Evolutionary conservation across 1,140 invertebrate genomes (phyloP).

Genomic region (Parasteatoda tepidariorum): DNA sequence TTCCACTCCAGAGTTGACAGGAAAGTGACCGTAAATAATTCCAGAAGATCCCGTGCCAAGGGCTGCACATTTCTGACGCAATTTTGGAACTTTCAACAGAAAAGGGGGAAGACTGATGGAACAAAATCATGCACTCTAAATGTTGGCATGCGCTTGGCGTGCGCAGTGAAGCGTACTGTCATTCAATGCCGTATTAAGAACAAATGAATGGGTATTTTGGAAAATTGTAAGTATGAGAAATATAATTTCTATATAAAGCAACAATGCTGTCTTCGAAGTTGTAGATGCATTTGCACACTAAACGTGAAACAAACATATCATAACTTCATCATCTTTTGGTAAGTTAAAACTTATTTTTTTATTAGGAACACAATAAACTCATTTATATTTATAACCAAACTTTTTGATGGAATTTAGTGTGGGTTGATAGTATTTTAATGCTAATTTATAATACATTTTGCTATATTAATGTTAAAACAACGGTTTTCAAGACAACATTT

Average conservation of each 20-base stretch:
- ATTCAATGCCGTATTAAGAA: conserved; percentile 24
- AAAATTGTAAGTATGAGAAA: not conserved
- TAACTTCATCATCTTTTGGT: no score
- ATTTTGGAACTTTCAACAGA: conserved; percentile 10
- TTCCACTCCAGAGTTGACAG: not conserved
- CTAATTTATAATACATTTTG: no score
- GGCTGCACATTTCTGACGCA: conserved; percentile 14
- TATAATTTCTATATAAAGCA: conserved; percentile 26
- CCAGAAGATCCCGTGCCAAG: not conserved
- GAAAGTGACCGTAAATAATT: conserved; percentile 1
- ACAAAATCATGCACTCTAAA: not conserved
- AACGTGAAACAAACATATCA: no score
- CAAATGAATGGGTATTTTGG: not conserved
- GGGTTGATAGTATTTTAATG: no score
- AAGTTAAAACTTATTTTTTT: no score
- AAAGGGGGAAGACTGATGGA: not conserved
- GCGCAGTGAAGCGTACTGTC: conserved; percentile 4
- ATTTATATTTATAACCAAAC: no score
- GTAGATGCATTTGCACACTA: no score
- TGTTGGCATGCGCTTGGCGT: conserved; percentile 5
- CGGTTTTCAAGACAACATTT: no score
- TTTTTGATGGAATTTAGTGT: no score
- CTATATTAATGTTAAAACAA: no score
- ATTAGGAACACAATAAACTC: no score
- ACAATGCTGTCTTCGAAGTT: no score